phyloP scores from a whole-genome alignment of 2,113 vertebrate genomes.

The Galbula dea region DNA sequence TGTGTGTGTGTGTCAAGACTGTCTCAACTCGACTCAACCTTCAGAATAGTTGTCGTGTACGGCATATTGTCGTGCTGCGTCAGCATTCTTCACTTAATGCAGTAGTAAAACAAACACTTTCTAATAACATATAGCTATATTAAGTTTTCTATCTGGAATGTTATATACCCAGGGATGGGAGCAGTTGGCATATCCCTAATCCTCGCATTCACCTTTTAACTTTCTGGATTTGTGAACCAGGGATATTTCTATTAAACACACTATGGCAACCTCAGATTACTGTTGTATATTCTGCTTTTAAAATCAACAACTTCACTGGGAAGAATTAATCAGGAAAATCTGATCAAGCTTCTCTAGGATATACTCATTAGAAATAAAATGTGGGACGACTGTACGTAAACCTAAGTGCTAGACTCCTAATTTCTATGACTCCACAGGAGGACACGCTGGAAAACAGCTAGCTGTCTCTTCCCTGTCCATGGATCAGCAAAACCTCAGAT shows the following conservation, averaged over 20 bases:
- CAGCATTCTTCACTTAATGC: background rate
- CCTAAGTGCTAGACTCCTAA: background rate
- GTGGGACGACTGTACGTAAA: background rate
- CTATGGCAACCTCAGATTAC: background rate
- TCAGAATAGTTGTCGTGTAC: no score
- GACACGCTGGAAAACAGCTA: background rate
- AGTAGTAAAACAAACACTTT: constrained; percentile 5
- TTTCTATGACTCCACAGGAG: background rate
- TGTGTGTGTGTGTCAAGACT: no score
- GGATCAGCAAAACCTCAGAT: background rate
- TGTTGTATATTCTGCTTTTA: background rate
- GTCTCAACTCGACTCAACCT: no score
- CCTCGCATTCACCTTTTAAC: background rate
- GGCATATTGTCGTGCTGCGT: no score
- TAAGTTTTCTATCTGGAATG: background rate
- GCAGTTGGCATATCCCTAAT: background rate
- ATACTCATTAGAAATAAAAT: background rate
- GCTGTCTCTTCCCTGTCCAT: background rate
- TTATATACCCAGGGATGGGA: background rate
- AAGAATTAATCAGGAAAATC: background rate
- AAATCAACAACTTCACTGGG: background rate
- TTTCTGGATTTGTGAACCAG: background rate
- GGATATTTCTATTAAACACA: background rate
- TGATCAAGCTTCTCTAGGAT: background rate
- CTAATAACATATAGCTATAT: background rate